Evolutionary conservation across 2,797 vertebrate species (phyloP), one percentile per base, ranked within the genome.

Genomic region (Taeniopygia guttata): DNA sequence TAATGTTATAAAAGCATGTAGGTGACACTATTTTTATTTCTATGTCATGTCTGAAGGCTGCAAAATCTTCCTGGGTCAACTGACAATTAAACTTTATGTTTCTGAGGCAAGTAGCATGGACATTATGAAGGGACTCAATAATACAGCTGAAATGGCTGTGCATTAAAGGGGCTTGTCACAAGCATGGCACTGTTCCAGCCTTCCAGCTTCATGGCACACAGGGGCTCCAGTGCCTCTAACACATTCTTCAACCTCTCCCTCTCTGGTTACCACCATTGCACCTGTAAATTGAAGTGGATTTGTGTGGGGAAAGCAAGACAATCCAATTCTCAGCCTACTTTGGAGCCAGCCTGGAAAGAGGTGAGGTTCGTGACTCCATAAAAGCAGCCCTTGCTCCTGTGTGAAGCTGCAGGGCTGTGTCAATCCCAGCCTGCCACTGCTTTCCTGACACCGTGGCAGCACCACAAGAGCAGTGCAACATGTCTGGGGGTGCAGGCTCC

Each of bases 141-240:
- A 34, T 4, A 45, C 16, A 87, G 7, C 23, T 55, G 4, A 76
- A 60, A 9, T 5, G 7, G 55, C 3, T 42, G 16, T 58, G 49
- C 46, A 60, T 51, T 49, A 49, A 49, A 54, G 74, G 38, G n/a
- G 29, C 16, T 45, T 38, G 46, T 62, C 52, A 66, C 1, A 1
- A 3, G 12, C 4, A 22, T 9, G 4, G 16, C 36, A 30, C 0
- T 1, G 13, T 34, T 66, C 43, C 43, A 55, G 25, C 26, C 21
- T 78, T 81, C 36, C 54, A 70, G 27, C n/a, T 59, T 27, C 32
- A 30, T 0, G 1, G 25, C 29, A 77, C 43, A 32, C 25, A 69
- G 2, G 9, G 48, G 21, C 4, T 75, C 48, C 63, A 42, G 21
- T 2, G 15, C 8, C 30, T 73, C 38, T n/a, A 81, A 46, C 69